Base-by-base conservation (phyloP, 2,888 invertebrate genomes). In the Nasonia oneida region DNA sequence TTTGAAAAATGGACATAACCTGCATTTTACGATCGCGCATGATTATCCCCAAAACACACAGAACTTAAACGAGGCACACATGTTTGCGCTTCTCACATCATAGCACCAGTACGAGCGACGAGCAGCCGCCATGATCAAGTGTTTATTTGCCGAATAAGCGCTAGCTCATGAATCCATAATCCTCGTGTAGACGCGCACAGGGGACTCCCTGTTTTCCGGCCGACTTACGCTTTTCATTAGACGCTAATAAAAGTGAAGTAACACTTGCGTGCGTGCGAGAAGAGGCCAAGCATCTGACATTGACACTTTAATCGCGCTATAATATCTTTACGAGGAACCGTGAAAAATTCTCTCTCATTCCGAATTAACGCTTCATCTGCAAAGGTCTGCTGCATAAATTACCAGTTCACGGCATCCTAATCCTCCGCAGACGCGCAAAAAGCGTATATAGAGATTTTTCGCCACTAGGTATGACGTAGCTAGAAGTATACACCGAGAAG, bases 271-370 rank as follows among this genome's bases (percentile, higher is more conserved):
- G 37, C 14, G 6, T 23, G 4, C 37, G 33, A 50, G 33, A 70
- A 61, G n/a, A 53, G 67, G 77, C 23, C n/a, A 70, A 47, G 67
- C 18, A 67, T 80, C 47, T 33, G 71, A 50, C 71, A 80, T 80
- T 80, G 80, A 57, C 23, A 23, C 23, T 70, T 47, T 50, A 80
- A 70, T 71, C 37, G 33, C 14, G 18, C 50, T 15, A 57, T 18
- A 57, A 14, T 29, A 15, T 79, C n/a, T 80, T 50, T 67, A 53
- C 53, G 71, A 57, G 23, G 37, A 39, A 70, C 73, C 18, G 15
- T 61, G 71, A 81, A 81, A 79, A 61, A 42, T 73, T 1, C 23
- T 57, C 23, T 15, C 42, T 61, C 57, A 61, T 18, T 3, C 42
- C 37, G 23, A 79, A 70, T 81, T 71, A 73, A 81, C 33, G 39